Base-by-base conservation (phyloP, 2,888 invertebrate genomes). In the Tenthredo mesomela region DNA sequence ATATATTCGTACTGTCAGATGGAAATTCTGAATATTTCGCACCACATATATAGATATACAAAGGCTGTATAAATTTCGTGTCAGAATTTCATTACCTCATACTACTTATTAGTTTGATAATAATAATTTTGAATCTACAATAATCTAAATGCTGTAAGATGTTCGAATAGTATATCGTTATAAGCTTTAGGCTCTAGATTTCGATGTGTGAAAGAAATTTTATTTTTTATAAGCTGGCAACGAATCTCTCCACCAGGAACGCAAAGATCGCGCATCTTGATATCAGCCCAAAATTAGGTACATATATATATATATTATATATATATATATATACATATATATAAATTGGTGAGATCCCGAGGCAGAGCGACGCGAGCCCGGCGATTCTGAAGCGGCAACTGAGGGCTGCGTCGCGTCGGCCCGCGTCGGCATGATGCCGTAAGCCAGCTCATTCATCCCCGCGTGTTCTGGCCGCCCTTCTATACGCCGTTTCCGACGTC, bases 331-430 rank as follows among this genome's bases (percentile, higher is more conserved):
- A 9, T 77, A 10, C 40, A 40, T 77, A 18, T 58, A 61, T 77
- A 50, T 77, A 9, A 54, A 33, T 47, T 50, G 21, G 40, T 18
- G 58, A 37, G 78, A 80, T 80, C 21, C 78, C 78, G 78, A 58
- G 58, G 58, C 37, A n/a, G 37, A 61, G 67, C 82, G 82, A 82
- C 67, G 82, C 82, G 82, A 65, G 47, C 82, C 47, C 82, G 82
- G 67, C 82, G 67, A 82, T 82, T 82, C 82, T 82, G 82, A 67
- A 43, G n/a, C 82, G 82, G 82, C 82, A 67, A 82, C 82, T 82
- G 82, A 82, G 82, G 67, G 67, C 40, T 40, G 67, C 82, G 47
- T 67, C 67, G 67, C 82, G 67, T 18, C 82, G 82, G 10, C 82
- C 82, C 47, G 47, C 82, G 61, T 43, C 67, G 67, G 78, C 78